A percentile compares a stretch with the other conserved stretches of the same genome.
phyloP scores from a whole-genome alignment of 2,113 vertebrate genomes.

The Spilogale gracilis region DNA sequence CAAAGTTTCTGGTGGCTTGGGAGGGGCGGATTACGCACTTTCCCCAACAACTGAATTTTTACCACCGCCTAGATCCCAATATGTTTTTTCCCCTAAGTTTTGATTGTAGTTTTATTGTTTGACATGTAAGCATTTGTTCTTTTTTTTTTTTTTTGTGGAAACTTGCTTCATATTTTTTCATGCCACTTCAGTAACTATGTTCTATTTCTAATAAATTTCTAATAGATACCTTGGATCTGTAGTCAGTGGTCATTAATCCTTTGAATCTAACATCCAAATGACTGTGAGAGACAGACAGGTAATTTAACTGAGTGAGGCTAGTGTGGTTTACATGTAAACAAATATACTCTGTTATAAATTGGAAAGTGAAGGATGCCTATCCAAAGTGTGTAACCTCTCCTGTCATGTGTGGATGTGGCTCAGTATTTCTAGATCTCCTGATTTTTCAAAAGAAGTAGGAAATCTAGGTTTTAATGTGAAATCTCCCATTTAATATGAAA shows the following conservation, averaged over 20 bases:
- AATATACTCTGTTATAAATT: not conserved
- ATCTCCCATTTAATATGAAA: not conserved
- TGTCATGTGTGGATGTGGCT: not conserved
- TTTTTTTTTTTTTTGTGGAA: not conserved
- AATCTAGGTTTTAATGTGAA: slow-evolving; percentile 1
- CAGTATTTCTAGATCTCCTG: not conserved
- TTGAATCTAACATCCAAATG: not conserved
- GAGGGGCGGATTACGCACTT: too few species aligned
- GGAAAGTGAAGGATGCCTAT: not conserved
- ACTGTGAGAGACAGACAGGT: not conserved
- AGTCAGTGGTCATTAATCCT: not conserved
- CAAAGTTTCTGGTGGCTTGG: too few species aligned
- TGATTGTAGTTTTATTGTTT: not conserved
- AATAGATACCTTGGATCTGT: not conserved
- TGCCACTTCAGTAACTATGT: not conserved
- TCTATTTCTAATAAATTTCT: not conserved
- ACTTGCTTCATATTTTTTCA: not conserved
- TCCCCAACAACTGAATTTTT: not conserved
- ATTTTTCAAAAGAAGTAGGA: not conserved
- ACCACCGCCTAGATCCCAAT: not conserved
- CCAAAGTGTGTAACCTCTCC: not conserved
- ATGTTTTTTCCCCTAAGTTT: not conserved
- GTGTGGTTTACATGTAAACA: not conserved
- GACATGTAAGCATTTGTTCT: not conserved
- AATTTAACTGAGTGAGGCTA: not conserved